A percentile compares a stretch with the other conserved stretches of the same genome.
Evolutionary conservation across 2,113 vertebrate genomes (phyloP).

Genomic region (Cochlearius cochlearius): DNA sequence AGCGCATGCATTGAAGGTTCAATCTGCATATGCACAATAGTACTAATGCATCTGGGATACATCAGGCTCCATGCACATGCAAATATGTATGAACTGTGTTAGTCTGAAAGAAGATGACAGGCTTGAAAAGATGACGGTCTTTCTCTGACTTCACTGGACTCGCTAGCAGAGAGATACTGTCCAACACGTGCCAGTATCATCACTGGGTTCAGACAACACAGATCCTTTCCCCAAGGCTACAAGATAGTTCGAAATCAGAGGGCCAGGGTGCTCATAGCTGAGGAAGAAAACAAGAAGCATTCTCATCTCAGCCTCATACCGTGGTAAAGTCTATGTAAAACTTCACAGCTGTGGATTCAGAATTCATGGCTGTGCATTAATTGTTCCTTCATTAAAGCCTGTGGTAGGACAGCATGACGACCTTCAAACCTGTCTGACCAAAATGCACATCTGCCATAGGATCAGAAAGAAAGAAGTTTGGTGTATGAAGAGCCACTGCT

Average conservation of each 20-base stretch:
- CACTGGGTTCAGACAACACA: background rate
- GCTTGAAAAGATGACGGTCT: background rate
- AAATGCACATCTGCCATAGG: background rate
- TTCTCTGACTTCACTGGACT: background rate
- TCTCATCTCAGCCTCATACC: background rate
- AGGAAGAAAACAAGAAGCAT: background rate
- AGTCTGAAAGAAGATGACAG: background rate
- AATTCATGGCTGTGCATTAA: background rate
- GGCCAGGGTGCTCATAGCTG: background rate
- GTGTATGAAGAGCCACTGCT: background rate
- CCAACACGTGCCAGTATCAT: background rate
- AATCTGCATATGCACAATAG: background rate
- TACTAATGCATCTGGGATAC: background rate
- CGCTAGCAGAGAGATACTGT: background rate
- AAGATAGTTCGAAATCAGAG: background rate
- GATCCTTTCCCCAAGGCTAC: background rate
- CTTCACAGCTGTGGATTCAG: background rate
- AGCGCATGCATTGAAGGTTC: background rate
- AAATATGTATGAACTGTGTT: background rate
- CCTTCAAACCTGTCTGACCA: background rate
- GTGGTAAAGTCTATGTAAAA: background rate
- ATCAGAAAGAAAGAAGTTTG: background rate
- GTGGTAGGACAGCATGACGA: background rate
- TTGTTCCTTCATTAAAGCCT: background rate
- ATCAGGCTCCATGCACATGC: background rate